Base-by-base conservation (phyloP, 2,797 vertebrate species). In the Setipinna tenuifilis region DNA sequence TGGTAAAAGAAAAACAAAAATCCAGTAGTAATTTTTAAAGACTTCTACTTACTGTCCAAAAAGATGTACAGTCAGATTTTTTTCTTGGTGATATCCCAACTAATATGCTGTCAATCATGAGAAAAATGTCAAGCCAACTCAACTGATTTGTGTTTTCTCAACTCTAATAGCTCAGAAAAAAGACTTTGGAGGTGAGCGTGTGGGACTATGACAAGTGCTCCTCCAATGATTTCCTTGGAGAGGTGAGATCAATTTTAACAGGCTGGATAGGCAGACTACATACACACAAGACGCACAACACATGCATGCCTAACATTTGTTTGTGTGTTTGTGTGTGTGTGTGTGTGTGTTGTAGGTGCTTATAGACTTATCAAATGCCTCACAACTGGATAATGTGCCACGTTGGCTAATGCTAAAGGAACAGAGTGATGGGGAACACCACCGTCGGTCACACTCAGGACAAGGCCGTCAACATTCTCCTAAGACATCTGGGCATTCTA, bases 201-300 rank as follows among this genome's bases (percentile, higher is more conserved):
- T 99, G 98, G 98, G 98, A 99, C 94, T 99, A 99, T 80, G 98
- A 99, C 90, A 97, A 97, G 94, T 96, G 96, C 91, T 99, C 98
- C 59, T 98, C 98, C 0, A 99, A 99, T 89, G 98, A 99, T 91
- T 99, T 99, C 91, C 93, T 99, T 23, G 98, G 98, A 91, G 98
- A 99, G 96, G 98, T 99, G 94, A 97, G 94, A 92, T 75, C 35
- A 41, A 35, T 85, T 65, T 88, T 16, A 84, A 41, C 16, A 65
- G 19, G 7, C 25, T 75, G 25, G 48, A 58, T 28, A 82, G 0
- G 83, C 68, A 88, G 6, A 14, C 82, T 80, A 17, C 7, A 50
- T 23, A 48, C 14, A 19, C 23, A 85, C 14, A 81, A 57, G 16
- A 19, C 16, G 78, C 61, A 23, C 25, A 41, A 41, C 57, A 62